Evolutionary conservation across 2,888 invertebrate species (phyloP), one percentile per base, ranked within the genome.

Genomic region (Odontomyia ornata): DNA sequence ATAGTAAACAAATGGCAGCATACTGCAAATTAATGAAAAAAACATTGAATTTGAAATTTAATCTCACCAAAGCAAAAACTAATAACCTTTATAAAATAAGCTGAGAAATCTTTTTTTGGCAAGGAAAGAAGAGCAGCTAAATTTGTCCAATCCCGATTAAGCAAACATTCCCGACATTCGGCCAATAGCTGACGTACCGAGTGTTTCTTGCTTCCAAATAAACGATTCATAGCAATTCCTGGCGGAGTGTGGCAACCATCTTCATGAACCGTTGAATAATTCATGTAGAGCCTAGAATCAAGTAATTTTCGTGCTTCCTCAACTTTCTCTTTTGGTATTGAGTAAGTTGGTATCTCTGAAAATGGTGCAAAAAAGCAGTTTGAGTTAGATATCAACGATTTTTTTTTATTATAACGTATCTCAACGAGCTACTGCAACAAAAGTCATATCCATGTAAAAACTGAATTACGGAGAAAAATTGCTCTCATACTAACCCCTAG

Each of bases 71-170:
- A n/a, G n/a, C n/a, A n/a, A n/a, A n/a, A n/a, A n/a, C n/a, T 27
- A 21, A 5, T 21, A 64, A 77, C 77, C 64, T 64, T 77, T 11
- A 65, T 27, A 25, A 77, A 60, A 21, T 65, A 46, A 30, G 73
- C 56, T 21, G 52, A 52, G 36, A 30, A 77, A 36, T 36, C 9
- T 36, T 75, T 56, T 52, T 77, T 77, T 1, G 28, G 21, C 3
- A 56, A 11, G 5, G 30, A n/a, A 18, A 77, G 30, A 15, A 77
- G 15, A 52, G 30, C 71, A 5, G 77, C 46, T 57, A 77, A 72
- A 64, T 69, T 71, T 0, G 9, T 56, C 77, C 77, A 77, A 76
- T 77, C 72, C 28, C 57, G 69, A 60, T 76, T 71, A 21, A 77
- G 9, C n/a, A 77, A 18, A 71, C 64, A 71, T 7, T 18, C 64